A percentile compares a stretch with the other conserved stretches of the same genome.
Evolutionary conservation across 2,888 invertebrate species (phyloP).

Genomic region (Prostheceraeus crozeri): DNA sequence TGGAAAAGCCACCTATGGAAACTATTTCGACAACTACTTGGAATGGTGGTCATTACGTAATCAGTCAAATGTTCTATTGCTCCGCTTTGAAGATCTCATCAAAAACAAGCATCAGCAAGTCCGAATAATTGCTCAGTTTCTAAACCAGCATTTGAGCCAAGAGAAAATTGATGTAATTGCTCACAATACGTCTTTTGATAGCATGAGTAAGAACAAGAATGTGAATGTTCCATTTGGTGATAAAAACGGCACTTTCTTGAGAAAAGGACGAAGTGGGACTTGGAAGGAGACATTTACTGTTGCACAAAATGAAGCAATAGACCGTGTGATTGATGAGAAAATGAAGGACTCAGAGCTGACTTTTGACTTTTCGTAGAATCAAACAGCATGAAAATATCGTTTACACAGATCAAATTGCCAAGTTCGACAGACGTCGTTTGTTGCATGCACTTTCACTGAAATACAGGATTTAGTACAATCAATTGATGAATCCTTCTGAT

Average conservation of each 20-base stretch:
- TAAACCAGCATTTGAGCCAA: neutral
- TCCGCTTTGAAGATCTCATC: constrained; percentile 21
- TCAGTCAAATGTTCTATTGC: neutral
- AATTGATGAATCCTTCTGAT: too few species aligned
- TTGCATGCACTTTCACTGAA: too few species aligned
- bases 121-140: constrained; percentile 11
- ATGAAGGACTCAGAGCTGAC: too few species aligned
- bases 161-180: constrained; percentile 8
- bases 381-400: too few species aligned
- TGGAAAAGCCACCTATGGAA: constrained; percentile 19
- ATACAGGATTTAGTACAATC: too few species aligned
- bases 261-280: constrained; percentile 28
- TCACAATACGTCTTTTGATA: constrained; percentile 17
- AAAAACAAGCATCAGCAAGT: neutral
- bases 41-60: constrained; percentile 10
- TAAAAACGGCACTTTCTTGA: constrained; percentile 4
- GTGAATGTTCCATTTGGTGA: neutral
- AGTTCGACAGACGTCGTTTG: too few species aligned
- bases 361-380: too few species aligned
- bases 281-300: constrained; percentile 19
- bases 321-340: neutral
- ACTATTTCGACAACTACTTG: constrained; percentile 24
- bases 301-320: constrained; percentile 23
- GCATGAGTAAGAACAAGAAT: constrained; percentile 10
- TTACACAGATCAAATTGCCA: too few species aligned